Percentiles rank a stretch among this genome's conserved stretches.
Conservation (phyloP, 2,888 invertebrate genomes). For the Trissonchulus latispiculum region DNA sequence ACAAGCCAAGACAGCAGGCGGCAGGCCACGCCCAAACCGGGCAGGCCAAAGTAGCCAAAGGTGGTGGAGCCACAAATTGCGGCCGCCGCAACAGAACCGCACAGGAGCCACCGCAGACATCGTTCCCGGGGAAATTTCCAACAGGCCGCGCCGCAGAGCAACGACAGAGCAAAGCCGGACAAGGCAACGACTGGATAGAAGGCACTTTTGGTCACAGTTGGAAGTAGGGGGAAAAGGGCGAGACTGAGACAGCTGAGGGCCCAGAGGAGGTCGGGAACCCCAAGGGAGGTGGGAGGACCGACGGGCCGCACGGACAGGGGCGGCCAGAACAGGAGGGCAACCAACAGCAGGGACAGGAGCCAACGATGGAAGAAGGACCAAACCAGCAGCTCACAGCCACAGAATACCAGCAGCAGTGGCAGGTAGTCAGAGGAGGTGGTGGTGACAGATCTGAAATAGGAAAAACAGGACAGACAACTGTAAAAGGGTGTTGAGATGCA, state of each 20-base stretch:
- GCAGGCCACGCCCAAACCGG: not conserved
- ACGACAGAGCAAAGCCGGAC: not conserved
- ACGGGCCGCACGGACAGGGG: constrained; percentile 30
- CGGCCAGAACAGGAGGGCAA: constrained; percentile 55
- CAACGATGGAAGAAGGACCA: constrained; percentile 56
- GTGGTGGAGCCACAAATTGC: not conserved
- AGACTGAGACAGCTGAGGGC: constrained; percentile 49
- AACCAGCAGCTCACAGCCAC: constrained; percentile 42
- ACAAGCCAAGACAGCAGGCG: not conserved
- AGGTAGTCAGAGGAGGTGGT: no score
- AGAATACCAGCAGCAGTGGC: not conserved
- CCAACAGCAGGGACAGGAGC: constrained; percentile 55
- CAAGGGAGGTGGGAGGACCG: no score
- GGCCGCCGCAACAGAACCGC: not conserved
- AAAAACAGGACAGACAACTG: constrained; percentile 25
- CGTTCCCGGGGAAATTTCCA: no score
- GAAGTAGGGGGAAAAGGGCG: constrained; percentile 65
- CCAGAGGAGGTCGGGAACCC: constrained; percentile 39
- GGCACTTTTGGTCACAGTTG: constrained; percentile 61
- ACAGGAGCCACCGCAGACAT: not conserved
- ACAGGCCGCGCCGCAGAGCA: not conserved
- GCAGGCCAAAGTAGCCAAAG: not conserved
- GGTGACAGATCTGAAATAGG: not conserved
- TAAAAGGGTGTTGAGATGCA: no score
- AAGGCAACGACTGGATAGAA: not conserved